Percentiles rank a stretch among this genome's conserved stretches.
Conservation (phyloP, 2,113 vertebrate species). For the Argyrosomus japonicus region DNA sequence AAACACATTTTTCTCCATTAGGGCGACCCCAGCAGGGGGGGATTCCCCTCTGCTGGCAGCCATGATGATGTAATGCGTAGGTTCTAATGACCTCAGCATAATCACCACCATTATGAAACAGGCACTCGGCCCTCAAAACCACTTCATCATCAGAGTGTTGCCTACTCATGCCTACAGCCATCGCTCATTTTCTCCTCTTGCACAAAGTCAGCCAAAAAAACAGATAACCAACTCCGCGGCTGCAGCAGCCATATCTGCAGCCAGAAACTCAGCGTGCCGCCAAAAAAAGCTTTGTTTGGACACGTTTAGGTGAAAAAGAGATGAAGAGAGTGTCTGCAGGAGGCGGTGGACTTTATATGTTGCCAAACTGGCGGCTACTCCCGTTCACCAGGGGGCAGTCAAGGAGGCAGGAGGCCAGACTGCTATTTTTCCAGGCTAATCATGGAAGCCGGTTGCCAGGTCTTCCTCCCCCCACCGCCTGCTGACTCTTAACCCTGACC, state of each 20-base stretch:
- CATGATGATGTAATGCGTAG: slow-evolving; percentile 75
- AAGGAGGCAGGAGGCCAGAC: slow-evolving; percentile 46
- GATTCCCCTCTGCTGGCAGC: slow-evolving; percentile 49
- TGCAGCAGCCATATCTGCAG: slow-evolving; percentile 50
- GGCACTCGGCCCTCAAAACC: slow-evolving; percentile 48
- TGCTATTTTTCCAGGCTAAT: slow-evolving; percentile 69
- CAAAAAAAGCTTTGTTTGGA: slow-evolving; percentile 52
- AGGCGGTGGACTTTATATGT: slow-evolving; percentile 8
- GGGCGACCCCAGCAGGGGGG: slow-evolving; percentile 32
- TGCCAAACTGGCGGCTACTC: slow-evolving; percentile 43
- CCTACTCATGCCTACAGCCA: slow-evolving; percentile 58
- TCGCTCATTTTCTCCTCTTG: slow-evolving; percentile 52
- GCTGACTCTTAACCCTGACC: slow-evolving; percentile 70
- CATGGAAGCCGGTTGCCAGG: slow-evolving; percentile 51
- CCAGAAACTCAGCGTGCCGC: slow-evolving; percentile 29
- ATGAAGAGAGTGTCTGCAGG: background rate
- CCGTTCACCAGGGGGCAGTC: slow-evolving; percentile 50
- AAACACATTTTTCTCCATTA: slow-evolving; percentile 73
- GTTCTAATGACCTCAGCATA: slow-evolving; percentile 79
- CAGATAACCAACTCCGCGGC: slow-evolving; percentile 29
- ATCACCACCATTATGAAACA: slow-evolving; percentile 73
- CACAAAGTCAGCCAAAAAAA: slow-evolving; percentile 39
- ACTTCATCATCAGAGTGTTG: slow-evolving; percentile 70
- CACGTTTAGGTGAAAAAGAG: slow-evolving; percentile 15
- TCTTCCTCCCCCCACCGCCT: slow-evolving; percentile 28